These are phyloP conservation scores for Galago senegalensis DNA, from an alignment of 2,797 vertebrate species.

Conservation along the genomic window DNA sequence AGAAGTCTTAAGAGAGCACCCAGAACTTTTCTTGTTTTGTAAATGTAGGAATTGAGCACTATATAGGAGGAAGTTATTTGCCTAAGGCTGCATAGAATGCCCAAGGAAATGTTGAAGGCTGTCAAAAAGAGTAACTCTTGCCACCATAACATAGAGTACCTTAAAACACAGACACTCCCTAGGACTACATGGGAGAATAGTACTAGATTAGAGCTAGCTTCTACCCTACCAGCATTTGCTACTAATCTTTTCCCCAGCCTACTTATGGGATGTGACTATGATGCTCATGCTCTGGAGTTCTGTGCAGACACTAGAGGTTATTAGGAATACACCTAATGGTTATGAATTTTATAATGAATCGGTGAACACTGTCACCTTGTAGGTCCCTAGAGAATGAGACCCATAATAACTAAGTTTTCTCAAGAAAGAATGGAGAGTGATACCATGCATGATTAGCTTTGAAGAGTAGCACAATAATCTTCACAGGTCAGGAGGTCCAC, in stretches of 20 bases:
- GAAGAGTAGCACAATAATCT: neutral
- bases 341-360: neutral
- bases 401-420: slow-evolving; percentile 34
- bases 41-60: neutral
- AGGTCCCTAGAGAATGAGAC: neutral
- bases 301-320: neutral
- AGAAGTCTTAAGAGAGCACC: neutral
- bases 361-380: neutral
- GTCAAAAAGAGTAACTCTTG: neutral
- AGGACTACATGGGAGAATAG: neutral
- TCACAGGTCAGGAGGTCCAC: neutral
- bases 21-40: slow-evolving; percentile 25
- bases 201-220: neutral
- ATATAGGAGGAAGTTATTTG: neutral
- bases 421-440: neutral
- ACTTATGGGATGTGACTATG: neutral
- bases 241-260: neutral
- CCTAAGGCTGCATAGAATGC: neutral
- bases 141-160: neutral
- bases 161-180: neutral
- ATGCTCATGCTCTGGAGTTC: neutral
- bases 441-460: neutral
- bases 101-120: neutral
- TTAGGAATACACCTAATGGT: neutral
- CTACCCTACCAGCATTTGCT: neutral